Conservation (phyloP, 1,140 invertebrate genomes). For the Acromyrmex charruanus region DNA sequence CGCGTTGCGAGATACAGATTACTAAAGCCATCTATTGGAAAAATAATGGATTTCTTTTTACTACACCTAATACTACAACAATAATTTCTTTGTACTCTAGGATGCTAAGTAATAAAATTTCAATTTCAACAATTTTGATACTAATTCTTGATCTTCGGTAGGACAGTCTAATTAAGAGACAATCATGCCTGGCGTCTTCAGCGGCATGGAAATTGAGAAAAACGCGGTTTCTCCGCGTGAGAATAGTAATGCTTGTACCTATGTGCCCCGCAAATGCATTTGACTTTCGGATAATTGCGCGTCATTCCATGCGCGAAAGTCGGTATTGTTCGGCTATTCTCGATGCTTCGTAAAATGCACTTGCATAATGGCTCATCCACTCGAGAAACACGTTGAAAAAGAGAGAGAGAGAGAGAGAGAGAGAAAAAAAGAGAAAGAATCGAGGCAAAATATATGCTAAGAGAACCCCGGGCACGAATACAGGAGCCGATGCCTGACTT, state of each 20-base stretch:
- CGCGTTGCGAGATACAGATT: too few species aligned
- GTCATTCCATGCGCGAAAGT: neutral
- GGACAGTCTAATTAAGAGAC: too few species aligned
- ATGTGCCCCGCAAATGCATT: neutral
- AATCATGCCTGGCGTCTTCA: too few species aligned
- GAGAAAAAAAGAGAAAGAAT: neutral
- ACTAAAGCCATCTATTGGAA: too few species aligned
- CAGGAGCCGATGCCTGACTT: conserved; percentile 21
- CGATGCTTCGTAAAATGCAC: conserved; percentile 32
- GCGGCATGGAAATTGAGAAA: neutral
- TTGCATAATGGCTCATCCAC: conserved; percentile 20
- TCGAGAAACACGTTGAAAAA: conserved; percentile 12
- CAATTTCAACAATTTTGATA: too few species aligned
- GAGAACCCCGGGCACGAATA: conserved; percentile 21
- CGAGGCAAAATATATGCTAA: conserved; percentile 20
- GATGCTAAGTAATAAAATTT: too few species aligned
- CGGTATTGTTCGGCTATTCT: neutral
- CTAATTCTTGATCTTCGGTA: too few species aligned
- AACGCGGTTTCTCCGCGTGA: neutral
- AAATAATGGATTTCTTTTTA: too few species aligned
- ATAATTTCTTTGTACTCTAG: too few species aligned
- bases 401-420: neutral
- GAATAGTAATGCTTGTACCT: neutral
- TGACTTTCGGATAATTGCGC: neutral
- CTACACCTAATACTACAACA: too few species aligned